Conservation (phyloP, 2,888 invertebrate genomes). For the Dinocampus coccinellae region DNA sequence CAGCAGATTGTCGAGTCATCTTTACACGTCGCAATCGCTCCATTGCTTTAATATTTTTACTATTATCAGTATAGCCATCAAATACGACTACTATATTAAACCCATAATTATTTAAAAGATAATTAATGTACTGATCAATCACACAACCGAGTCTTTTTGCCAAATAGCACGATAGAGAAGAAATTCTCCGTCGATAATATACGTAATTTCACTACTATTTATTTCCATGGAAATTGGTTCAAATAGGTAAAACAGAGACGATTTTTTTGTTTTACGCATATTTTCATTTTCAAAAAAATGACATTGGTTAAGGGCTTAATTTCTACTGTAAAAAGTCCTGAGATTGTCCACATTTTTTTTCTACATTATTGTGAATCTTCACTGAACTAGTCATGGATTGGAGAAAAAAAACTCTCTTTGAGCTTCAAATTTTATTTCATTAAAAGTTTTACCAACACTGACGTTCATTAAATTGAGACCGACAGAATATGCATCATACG, state of each 20-base stretch:
- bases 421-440: conserved; percentile 53
- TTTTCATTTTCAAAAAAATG: conserved; percentile 44
- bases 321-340: conserved; percentile 43
- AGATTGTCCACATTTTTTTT: too few relatives aligned
- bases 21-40: too few relatives aligned
- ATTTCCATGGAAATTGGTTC: conserved; percentile 35
- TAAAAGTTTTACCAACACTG: conserved; percentile 50
- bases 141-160: background rate
- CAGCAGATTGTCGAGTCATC: too few relatives aligned
- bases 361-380: conserved; percentile 26
- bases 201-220: background rate
- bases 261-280: conserved; percentile 44
- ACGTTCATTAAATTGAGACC: conserved; percentile 50
- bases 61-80: too few relatives aligned
- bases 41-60: too few relatives aligned
- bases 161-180: background rate
- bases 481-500: conserved; percentile 44
- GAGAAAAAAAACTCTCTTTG: conserved; percentile 48
- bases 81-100: too few relatives aligned
- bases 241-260: conserved; percentile 31
- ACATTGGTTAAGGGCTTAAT: conserved; percentile 37
- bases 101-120: background rate
- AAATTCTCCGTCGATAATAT: background rate
- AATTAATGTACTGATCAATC: background rate
- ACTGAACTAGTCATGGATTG: conserved; percentile 17